A percentile compares a stretch with the other conserved stretches of the same genome.
Evolutionary conservation across 2,888 invertebrate species (phyloP).

Genomic region (Bembecia ichneumoniformis): DNA sequence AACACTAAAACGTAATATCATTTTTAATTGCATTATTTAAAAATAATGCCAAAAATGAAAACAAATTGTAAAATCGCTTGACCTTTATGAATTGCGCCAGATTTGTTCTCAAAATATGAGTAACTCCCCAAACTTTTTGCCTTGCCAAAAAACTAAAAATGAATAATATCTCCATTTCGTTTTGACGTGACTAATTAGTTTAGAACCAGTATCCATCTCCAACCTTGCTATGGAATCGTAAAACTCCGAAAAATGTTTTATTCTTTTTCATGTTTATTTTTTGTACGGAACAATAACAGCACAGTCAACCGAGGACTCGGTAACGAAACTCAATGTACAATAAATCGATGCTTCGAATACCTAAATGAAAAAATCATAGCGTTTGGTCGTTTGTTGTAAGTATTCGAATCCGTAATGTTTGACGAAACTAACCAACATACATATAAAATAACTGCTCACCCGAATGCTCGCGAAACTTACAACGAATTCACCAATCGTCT

Average conservation of each 20-base stretch:
- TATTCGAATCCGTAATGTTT: too few species aligned
- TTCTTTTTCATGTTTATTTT: not conserved
- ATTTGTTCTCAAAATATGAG: not conserved
- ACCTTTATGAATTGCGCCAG: not conserved
- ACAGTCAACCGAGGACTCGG: not conserved
- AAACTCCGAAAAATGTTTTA: constrained; percentile 15
- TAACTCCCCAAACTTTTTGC: not conserved
- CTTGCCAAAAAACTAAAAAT: constrained; percentile 24
- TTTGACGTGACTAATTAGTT: constrained; percentile 58
- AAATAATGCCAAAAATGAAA: constrained; percentile 3
- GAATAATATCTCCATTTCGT: constrained; percentile 47
- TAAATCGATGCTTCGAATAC: too few species aligned
- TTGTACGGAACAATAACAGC: not conserved
- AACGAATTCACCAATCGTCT: too few species aligned
- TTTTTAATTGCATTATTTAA: too few species aligned
- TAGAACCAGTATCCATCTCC: constrained; percentile 31
- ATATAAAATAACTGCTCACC: too few species aligned
- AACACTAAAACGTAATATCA: too few species aligned
- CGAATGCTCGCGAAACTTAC: too few species aligned
- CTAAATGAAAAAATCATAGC: too few species aligned
- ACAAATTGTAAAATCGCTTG: not conserved
- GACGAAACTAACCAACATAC: too few species aligned
- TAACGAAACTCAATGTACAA: too few species aligned
- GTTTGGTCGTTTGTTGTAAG: too few species aligned
- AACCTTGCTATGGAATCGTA: constrained; percentile 33